phyloP scores from a whole-genome alignment of 2,113 vertebrate genomes.

The Glaucidium brasilianum region DNA sequence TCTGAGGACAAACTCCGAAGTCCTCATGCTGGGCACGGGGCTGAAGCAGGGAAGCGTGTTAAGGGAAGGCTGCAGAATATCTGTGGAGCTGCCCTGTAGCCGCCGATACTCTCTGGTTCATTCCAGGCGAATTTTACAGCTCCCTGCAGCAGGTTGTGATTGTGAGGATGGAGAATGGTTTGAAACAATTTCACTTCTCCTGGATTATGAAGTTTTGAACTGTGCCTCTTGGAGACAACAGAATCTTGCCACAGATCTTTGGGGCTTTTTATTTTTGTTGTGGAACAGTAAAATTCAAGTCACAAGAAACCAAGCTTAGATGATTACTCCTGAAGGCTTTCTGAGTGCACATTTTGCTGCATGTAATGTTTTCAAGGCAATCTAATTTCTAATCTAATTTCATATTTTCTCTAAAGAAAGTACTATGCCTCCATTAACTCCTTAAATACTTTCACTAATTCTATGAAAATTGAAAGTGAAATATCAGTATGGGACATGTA shows the following conservation, averaged over 20 bases:
- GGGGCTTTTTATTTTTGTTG: background rate
- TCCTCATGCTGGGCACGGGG: background rate
- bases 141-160: background rate
- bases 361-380: slow-evolving; percentile 42
- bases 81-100: fast-evolving
- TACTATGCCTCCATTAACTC: slow-evolving; percentile 45
- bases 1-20: slow-evolving; percentile 2
- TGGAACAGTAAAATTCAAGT: background rate
- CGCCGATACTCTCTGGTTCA: background rate
- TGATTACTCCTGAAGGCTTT: slow-evolving; percentile 43
- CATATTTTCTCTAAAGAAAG: slow-evolving; percentile 51
- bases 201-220: background rate
- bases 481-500: slow-evolving; percentile 21
- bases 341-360: slow-evolving; percentile 29
- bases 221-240: background rate
- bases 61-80: background rate
- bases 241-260: background rate
- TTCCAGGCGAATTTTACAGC: background rate
- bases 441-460: slow-evolving; percentile 57
- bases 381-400: slow-evolving; percentile 61
- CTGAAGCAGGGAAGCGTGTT: background rate
- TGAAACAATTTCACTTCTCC: background rate
- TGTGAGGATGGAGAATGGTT: background rate
- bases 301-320: background rate
- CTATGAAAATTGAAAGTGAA: slow-evolving; percentile 51